A percentile compares a stretch with the other conserved stretches of the same genome.
These are phyloP conservation scores for Ophioderma brevispina DNA, from an alignment of 35 echinoderm and acorn worm genomes.

Conservation along the genomic window DNA sequence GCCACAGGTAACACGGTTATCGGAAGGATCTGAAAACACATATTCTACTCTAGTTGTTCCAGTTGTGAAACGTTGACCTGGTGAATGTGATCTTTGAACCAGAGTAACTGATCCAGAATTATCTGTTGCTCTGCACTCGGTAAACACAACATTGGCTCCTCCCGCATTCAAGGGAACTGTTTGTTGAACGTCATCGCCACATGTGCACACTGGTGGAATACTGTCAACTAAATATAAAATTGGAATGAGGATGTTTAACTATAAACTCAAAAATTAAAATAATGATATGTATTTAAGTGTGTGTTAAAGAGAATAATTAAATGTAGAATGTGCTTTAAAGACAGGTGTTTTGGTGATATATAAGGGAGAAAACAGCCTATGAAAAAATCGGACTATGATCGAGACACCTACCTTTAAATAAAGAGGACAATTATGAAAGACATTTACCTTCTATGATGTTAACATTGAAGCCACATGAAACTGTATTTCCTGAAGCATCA, in stretches of 20 bases:
- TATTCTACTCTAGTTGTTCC: neutral
- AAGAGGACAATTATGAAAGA: neutral
- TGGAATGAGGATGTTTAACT: no score
- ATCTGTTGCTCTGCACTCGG: neutral
- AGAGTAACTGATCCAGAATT: neutral
- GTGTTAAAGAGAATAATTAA: no score
- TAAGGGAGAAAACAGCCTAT: no score
- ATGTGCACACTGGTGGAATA: neutral
- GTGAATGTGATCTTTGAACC: neutral
- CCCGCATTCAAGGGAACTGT: neutral
- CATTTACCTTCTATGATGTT: neutral
- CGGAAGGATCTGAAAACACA: neutral
- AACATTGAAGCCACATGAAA: constrained; percentile 26
- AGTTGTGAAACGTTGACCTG: neutral
- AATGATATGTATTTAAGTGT: no score
- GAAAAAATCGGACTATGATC: no score
- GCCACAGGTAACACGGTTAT: neutral
- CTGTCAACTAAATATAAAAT: no score
- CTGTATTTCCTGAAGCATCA: constrained; percentile 47
- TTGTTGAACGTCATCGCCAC: neutral
- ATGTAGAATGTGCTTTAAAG: no score
- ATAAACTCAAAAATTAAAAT: no score
- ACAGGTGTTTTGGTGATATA: no score
- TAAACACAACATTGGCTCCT: neutral
- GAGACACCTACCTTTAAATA: no score